Base-by-base conservation (phyloP, 2,797 vertebrate genomes). In the Chloroceryle inda region DNA sequence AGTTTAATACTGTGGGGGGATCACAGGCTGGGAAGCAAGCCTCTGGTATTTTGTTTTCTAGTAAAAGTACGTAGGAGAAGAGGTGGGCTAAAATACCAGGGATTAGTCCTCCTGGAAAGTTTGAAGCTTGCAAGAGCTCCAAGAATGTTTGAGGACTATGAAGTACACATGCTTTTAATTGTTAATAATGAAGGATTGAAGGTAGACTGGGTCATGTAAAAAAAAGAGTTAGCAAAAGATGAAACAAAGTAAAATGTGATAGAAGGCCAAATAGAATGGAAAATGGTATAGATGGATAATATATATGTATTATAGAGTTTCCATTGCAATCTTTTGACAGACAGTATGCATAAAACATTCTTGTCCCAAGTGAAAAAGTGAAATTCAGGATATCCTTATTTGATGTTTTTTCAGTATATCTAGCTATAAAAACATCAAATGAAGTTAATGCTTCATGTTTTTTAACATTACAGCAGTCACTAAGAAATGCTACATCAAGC, bases 361-460 rank as follows among this genome's bases (percentile, higher is more conserved):
- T 86, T 81, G 58, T 93, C 85, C 73, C 92, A 81, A 88, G 92
- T 92, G 85, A 93, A 81, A 94, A 92, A 84, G 66, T 84, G 42
- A 90, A 95, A 94, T 86, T 88, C 82, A 80, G 40, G 31, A 29
- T 95, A 93, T 68, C 53, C 40, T 88, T 92, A 49, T 95, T 92
- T 96, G 68, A 95, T 74, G 68, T 63, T 92, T 92, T 94, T 84
- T 81, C 75, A 89, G 76, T 81, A 72, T 78, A 94, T 88, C 68
- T 88, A 89, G 79, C 79, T 86, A 88, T 96, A 80, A 94, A 94
- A 96, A 83, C 85, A 96, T 95, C 93, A 96, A 92, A 95, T 85
- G 59, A 83, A 89, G 49, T 56, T 91, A 91, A 91, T 91, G 47
- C 14, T 93, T 94, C 75, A 89, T 96, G 69, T 89, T 92, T 96